Evolutionary conservation across 2,797 vertebrate species (phyloP).

Genomic region (Capromys pilorides): DNA sequence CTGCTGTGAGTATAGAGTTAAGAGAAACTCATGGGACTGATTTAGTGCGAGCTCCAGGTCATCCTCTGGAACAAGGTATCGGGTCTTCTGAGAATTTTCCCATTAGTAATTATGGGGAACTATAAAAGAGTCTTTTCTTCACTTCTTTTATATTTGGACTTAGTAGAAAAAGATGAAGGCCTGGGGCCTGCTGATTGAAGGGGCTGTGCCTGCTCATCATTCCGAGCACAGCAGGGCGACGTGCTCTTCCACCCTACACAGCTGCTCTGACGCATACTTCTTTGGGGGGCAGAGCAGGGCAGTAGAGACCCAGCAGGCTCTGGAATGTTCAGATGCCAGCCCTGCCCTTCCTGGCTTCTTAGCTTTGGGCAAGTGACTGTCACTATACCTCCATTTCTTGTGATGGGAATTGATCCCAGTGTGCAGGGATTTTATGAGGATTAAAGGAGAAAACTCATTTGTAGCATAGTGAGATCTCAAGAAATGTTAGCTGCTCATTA

Average conservation of each 20-base stretch:
- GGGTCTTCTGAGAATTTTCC: background rate
- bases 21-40: background rate
- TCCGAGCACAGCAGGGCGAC: accelerated
- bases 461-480: constrained; percentile 42
- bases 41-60: background rate
- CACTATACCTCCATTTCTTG: background rate
- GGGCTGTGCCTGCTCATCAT: background rate
- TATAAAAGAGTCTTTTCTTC: background rate
- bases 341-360: background rate
- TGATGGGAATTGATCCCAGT: constrained; percentile 6
- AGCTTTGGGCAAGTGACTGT: background rate
- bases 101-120: background rate
- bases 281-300: background rate
- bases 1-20: background rate
- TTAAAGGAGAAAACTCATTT: constrained; percentile 48
- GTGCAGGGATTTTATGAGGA: constrained; percentile 40
- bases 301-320: background rate
- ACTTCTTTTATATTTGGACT: background rate
- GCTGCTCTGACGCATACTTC: background rate
- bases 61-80: background rate
- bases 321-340: background rate
- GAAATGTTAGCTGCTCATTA: constrained; percentile 55
- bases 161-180: background rate
- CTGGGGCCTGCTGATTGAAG: background rate
- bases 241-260: accelerated